phyloP scores from a whole-genome alignment of 2,797 vertebrate genomes.

The Muscicapa comitata region DNA sequence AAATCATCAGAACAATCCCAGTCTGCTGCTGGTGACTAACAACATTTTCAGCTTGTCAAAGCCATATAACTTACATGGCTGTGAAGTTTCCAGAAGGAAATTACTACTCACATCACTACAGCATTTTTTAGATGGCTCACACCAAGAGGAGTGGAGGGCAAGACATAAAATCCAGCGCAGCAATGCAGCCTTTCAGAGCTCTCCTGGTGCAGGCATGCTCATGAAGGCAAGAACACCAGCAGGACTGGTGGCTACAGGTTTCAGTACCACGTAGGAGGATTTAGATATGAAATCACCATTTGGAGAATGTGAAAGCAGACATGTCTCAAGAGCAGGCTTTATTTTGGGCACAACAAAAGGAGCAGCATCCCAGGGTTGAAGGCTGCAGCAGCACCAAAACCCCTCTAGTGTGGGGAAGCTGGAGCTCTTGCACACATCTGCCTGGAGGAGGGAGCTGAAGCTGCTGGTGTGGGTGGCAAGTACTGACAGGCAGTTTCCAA shows the following conservation, averaged over 20 bases:
- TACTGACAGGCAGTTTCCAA: background rate
- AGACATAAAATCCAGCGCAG: background rate
- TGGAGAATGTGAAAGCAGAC: background rate
- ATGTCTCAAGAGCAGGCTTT: background rate
- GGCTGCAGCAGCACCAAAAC: background rate
- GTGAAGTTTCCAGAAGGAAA: slow-evolving; percentile 45
- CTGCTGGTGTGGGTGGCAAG: background rate
- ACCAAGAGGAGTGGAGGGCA: background rate
- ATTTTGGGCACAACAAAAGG: background rate
- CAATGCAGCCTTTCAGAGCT: background rate
- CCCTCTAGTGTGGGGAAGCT: rapidly evolving
- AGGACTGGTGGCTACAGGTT: background rate
- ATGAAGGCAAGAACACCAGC: background rate
- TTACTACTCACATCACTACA: background rate
- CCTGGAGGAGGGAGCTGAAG: background rate
- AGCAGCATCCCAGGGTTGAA: background rate
- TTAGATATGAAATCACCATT: background rate
- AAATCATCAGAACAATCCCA: slow-evolving; percentile 23
- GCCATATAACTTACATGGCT: background rate
- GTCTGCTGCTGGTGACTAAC: background rate
- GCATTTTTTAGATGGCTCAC: background rate
- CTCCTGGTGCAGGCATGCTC: background rate
- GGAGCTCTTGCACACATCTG: background rate
- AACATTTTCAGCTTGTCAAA: slow-evolving; percentile 1
- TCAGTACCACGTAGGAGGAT: background rate